phyloP scores from a whole-genome alignment of 2,113 vertebrate species.

The Atractosteus spatula region DNA sequence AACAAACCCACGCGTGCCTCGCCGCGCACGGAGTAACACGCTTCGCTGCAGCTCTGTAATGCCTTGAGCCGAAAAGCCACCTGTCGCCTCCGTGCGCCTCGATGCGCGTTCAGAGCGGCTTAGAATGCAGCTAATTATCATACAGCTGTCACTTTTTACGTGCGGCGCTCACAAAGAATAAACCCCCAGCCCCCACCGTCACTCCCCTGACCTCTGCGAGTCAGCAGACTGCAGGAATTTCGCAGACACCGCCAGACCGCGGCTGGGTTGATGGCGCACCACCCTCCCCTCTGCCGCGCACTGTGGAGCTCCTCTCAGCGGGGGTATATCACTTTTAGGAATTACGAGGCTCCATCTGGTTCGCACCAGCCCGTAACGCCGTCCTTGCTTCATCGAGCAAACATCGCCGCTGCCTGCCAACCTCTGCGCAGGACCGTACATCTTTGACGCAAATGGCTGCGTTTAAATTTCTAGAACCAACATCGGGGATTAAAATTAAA shows the following conservation, averaged over 20 bases:
- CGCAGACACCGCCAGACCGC: neutral
- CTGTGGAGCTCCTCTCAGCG: neutral
- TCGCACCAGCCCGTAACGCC: slow-evolving; percentile 16
- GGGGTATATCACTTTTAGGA: neutral
- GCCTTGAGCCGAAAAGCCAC: slow-evolving; percentile 49
- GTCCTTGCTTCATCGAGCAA: slow-evolving; percentile 34
- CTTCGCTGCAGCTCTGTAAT: slow-evolving; percentile 22
- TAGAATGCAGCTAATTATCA: slow-evolving; percentile 66
- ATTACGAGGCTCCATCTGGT: slow-evolving; percentile 30
- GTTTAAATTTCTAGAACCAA: too few relatives aligned
- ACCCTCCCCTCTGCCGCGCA: neutral
- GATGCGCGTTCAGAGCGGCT: slow-evolving; percentile 38
- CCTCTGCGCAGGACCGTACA: too few relatives aligned
- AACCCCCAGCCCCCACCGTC: neutral
- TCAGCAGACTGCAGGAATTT: neutral
- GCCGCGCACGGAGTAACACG: too few relatives aligned
- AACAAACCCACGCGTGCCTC: too few relatives aligned
- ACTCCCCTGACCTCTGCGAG: neutral
- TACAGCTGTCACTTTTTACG: slow-evolving; percentile 66
- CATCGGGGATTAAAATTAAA: too few relatives aligned
- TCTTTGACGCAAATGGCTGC: too few relatives aligned
- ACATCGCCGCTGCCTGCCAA: neutral
- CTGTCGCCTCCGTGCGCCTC: slow-evolving; percentile 32
- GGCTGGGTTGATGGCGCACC: slow-evolving; percentile 5
- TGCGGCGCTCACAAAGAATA: neutral